A percentile compares a stretch with the other conserved stretches of the same genome.
Conservation (phyloP, 2,797 vertebrate genomes). For the Squalus acanthias region DNA sequence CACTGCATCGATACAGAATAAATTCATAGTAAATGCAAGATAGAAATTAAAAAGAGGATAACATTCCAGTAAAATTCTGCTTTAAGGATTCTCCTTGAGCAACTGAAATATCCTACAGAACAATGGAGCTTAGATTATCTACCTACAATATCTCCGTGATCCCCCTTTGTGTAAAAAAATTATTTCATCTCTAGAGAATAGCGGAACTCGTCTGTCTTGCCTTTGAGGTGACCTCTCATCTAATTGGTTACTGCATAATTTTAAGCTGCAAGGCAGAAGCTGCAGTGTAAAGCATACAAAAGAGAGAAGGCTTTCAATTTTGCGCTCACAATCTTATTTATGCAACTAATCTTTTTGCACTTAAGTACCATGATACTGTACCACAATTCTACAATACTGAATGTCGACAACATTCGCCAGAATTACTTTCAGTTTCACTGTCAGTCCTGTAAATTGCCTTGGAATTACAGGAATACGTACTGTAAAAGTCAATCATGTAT, state of each 20-base stretch:
- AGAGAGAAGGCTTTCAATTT: slow-evolving; percentile 27
- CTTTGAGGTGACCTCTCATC: slow-evolving; percentile 26
- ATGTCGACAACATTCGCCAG: background rate
- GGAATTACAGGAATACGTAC: background rate
- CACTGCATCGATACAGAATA: background rate
- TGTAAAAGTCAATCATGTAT: slow-evolving; percentile 15
- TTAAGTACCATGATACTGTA: background rate
- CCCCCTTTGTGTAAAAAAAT: background rate
- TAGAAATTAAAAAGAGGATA: background rate
- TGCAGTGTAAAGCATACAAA: slow-evolving; percentile 19
- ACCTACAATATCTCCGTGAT: background rate
- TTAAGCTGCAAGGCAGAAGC: slow-evolving; percentile 6
- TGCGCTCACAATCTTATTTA: background rate
- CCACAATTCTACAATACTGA: background rate
- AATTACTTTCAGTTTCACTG: background rate
- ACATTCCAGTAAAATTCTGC: background rate
- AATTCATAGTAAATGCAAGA: background rate
- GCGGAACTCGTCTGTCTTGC: background rate
- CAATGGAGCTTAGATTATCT: background rate
- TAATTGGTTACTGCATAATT: slow-evolving; percentile 25
- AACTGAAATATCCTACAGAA: background rate
- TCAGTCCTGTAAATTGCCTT: background rate
- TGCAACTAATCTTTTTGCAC: background rate
- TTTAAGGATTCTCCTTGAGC: background rate
- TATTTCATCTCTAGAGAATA: background rate